A percentile compares a stretch with the other conserved stretches of the same genome.
Conservation (phyloP, 2,113 vertebrate species). For the Mastomys natalensis region DNA sequence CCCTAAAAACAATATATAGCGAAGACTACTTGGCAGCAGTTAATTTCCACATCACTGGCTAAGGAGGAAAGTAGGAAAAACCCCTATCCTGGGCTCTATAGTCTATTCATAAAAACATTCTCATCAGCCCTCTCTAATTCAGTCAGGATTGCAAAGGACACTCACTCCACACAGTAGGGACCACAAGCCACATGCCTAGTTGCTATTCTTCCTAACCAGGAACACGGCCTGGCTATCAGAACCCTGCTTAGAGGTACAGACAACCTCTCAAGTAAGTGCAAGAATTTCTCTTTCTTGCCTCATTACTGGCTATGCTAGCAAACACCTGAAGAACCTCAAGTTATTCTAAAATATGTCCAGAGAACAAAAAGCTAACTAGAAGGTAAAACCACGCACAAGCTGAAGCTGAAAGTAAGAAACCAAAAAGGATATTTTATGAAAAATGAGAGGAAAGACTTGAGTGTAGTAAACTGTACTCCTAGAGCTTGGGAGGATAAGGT, state of each 20-base stretch:
- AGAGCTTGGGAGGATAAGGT: background rate
- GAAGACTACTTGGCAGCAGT: background rate
- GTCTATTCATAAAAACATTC: conserved; percentile 33
- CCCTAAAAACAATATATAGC: background rate
- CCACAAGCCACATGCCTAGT: background rate
- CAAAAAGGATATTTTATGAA: background rate
- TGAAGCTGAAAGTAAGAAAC: conserved; percentile 12
- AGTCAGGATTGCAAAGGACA: background rate
- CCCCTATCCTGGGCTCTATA: background rate
- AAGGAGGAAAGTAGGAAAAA: background rate
- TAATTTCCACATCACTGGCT: conserved; percentile 43
- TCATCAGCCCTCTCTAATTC: background rate
- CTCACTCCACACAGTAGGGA: background rate
- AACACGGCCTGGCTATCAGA: background rate
- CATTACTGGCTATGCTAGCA: background rate
- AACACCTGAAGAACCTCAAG: background rate
- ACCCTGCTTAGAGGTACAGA: background rate
- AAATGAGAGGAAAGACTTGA: background rate
- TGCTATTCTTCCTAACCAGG: background rate
- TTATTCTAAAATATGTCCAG: background rate
- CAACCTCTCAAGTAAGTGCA: background rate
- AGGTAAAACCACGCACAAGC: background rate
- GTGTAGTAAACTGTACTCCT: background rate
- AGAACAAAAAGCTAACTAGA: background rate
- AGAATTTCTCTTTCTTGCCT: background rate